These are phyloP conservation scores for Phrynocephalus vlangalii DNA, from an alignment of 2,797 vertebrate species.

Conservation along the genomic window DNA sequence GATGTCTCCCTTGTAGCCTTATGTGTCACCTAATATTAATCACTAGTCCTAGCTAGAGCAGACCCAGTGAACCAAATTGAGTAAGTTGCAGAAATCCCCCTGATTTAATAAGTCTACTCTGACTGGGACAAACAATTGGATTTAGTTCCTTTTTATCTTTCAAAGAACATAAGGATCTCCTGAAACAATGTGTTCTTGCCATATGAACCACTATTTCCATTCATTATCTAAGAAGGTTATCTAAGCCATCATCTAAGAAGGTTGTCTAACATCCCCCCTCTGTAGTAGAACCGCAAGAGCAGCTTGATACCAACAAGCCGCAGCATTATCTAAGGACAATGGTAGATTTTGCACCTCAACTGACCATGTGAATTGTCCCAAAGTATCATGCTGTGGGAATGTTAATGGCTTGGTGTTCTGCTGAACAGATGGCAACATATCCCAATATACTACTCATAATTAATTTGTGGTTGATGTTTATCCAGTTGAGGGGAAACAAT, in stretches of 20 bases:
- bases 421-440: not conserved
- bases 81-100: too few species aligned
- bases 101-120: too few species aligned
- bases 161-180: not conserved
- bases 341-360: not conserved
- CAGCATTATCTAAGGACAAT: not conserved
- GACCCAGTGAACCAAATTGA: too few species aligned
- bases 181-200: not conserved
- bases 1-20: not conserved
- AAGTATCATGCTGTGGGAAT: slow-evolving; percentile 15
- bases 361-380: not conserved
- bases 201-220: not conserved
- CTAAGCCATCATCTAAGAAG: not conserved
- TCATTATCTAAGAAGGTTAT: not conserved
- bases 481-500: not conserved
- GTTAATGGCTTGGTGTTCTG: slow-evolving; percentile 8
- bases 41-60: too few species aligned
- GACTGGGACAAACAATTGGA: too few species aligned
- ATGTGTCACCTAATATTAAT: not conserved
- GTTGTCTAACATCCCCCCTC: not conserved
- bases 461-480: slow-evolving; percentile 16
- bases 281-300: not conserved
- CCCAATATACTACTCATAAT: slow-evolving; percentile 2
- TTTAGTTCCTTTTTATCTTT: not conserved
- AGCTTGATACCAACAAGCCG: not conserved